Evolutionary conservation across 1,140 invertebrate genomes (phyloP).

Genomic region (Conus betulinus): DNA sequence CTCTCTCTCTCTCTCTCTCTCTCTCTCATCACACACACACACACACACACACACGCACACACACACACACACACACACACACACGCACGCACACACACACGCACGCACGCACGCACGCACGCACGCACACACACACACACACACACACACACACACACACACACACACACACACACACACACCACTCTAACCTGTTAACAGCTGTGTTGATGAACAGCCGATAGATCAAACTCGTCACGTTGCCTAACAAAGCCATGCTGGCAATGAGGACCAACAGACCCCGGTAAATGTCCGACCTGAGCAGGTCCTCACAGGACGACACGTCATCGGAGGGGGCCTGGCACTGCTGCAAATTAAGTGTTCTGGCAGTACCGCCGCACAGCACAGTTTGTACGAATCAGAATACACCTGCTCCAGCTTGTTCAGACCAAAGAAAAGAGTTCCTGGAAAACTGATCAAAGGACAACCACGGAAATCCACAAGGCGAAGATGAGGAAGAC

Average conservation of each 20-base stretch:
- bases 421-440: background rate
- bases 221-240: slow-evolving; percentile 36
- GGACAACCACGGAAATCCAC: background rate
- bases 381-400: slow-evolving; percentile 44
- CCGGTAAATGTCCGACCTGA: slow-evolving; percentile 32
- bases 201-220: background rate
- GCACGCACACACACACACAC: no score
- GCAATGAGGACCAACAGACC: slow-evolving; percentile 48
- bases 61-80: no score
- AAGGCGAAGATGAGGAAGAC: background rate
- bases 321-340: slow-evolving; percentile 43
- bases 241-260: slow-evolving; percentile 44
- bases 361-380: slow-evolving; percentile 28
- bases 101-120: no score
- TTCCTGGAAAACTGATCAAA: background rate
- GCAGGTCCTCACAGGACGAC: slow-evolving; percentile 54
- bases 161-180: no score
- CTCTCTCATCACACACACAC: no score
- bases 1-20: no score
- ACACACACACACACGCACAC: no score
- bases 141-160: no score
- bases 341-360: slow-evolving; percentile 41
- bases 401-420: background rate
- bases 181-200: no score
- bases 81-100: no score